Conservation (phyloP, 2,888 invertebrate genomes). For the Rapana venosa region DNA sequence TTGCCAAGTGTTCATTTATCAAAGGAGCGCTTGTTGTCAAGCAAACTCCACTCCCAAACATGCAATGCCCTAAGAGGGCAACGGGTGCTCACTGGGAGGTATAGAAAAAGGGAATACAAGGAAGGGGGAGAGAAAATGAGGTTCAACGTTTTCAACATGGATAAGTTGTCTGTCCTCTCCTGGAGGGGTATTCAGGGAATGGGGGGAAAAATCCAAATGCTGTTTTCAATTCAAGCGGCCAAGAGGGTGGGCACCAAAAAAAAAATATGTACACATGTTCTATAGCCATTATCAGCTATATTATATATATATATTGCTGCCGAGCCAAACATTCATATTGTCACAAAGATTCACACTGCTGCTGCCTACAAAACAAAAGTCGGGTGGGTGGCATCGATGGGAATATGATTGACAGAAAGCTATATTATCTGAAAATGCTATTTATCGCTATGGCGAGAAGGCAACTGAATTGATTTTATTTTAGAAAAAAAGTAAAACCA, state of each 20-base stretch:
- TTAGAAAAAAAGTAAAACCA: too few relatives aligned
- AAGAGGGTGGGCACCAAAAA: background rate
- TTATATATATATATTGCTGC: background rate
- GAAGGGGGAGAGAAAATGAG: background rate
- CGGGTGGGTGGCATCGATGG: constrained; percentile 12
- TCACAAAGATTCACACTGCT: background rate
- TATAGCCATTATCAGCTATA: background rate
- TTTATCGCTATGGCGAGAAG: too few relatives aligned
- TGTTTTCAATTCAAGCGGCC: background rate
- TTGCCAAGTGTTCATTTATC: background rate
- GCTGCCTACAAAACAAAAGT: constrained; percentile 26
- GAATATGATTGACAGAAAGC: background rate
- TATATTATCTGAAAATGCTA: too few relatives aligned
- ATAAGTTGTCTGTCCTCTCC: too few relatives aligned
- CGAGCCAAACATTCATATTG: constrained; percentile 10
- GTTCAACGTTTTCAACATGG: too few relatives aligned
- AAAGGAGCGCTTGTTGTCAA: background rate
- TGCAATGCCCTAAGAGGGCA: background rate
- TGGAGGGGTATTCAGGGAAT: too few relatives aligned
- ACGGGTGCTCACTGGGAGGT: background rate
- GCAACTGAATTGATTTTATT: too few relatives aligned
- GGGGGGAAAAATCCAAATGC: too few relatives aligned
- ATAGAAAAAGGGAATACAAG: background rate
- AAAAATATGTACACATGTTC: background rate
- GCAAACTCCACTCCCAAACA: background rate